Percentiles rank a stretch among this genome's conserved stretches.
These are phyloP conservation scores for Oikopleura albicans DNA, from an alignment of 23 tunicate species.

Conservation along the genomic window DNA sequence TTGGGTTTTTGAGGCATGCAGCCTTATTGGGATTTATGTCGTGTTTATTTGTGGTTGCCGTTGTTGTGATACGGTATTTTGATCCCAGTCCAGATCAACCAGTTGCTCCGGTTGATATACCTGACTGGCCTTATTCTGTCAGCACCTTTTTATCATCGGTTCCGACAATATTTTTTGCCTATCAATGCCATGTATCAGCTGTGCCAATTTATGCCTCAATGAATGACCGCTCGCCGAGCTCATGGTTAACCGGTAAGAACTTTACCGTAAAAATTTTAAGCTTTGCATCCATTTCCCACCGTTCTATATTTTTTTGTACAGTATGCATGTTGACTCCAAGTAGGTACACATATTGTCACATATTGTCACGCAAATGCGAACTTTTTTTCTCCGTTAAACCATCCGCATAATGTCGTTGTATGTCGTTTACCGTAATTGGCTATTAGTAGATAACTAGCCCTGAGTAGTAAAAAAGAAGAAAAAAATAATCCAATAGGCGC, in stretches of 20 bases:
- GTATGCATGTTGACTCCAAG: no score
- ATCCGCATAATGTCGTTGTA: no score
- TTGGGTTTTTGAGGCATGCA: background rate
- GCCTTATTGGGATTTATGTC: background rate
- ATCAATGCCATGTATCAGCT: slow-evolving; percentile 82
- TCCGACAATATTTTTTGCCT: slow-evolving; percentile 2
- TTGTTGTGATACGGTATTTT: background rate
- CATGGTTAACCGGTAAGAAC: slow-evolving; percentile 44
- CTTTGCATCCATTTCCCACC: no score
- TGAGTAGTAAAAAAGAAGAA: no score
- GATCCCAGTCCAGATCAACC: background rate
- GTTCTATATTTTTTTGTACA: no score
- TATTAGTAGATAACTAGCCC: no score
- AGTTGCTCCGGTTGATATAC: background rate
- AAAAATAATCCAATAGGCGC: no score
- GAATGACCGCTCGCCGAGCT: slow-evolving; percentile 37
- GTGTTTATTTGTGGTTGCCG: background rate
- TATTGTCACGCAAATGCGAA: no score
- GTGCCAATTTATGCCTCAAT: slow-evolving; percentile 77
- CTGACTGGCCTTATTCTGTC: slow-evolving; percentile 1
- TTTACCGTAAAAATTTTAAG: no score
- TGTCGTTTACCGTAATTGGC: no score
- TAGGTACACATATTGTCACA: no score
- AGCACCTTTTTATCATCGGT: background rate
- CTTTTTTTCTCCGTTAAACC: no score